These are phyloP conservation scores for Sceliomorpha sp. DNA, from an alignment of 2,888 invertebrate genomes.

Conservation along the genomic window DNA sequence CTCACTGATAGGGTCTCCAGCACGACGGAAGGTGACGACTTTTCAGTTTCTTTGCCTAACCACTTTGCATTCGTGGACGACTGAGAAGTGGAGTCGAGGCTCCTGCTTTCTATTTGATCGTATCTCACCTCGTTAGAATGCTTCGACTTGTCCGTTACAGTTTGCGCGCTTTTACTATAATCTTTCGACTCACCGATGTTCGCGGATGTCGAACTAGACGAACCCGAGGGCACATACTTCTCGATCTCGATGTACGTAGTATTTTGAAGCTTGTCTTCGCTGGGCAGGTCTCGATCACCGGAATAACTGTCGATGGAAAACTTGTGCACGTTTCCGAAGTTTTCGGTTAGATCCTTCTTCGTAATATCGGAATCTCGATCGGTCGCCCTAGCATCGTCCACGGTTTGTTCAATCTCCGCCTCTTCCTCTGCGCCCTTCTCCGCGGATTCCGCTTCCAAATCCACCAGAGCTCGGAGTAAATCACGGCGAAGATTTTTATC, in stretches of 20 bases:
- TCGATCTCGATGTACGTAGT: constrained; percentile 71
- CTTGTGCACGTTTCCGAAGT: constrained; percentile 59
- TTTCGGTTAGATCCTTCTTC: constrained; percentile 61
- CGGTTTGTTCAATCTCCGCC: constrained; percentile 67
- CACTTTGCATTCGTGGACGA: constrained; percentile 6
- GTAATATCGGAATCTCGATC: constrained; percentile 59
- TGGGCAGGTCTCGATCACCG: constrained; percentile 68
- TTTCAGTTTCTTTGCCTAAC: constrained; percentile 58
- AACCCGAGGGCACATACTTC: constrained; percentile 60
- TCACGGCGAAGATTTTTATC: constrained; percentile 89
- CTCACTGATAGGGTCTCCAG: constrained; percentile 68
- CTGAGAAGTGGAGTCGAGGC: constrained; percentile 4
- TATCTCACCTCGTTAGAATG: constrained; percentile 60
- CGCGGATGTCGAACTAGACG: constrained; percentile 17
- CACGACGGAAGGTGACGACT: constrained; percentile 52
- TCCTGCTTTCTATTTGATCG: constrained; percentile 43
- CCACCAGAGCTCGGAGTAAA: constrained; percentile 87
- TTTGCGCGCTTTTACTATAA: constrained; percentile 65
- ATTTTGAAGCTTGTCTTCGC: constrained; percentile 76
- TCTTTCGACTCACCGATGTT: constrained; percentile 59
- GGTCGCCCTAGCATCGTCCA: constrained; percentile 78
- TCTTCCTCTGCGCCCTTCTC: constrained; percentile 75
- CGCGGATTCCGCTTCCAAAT: constrained; percentile 85
- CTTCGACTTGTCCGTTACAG: constrained; percentile 58
- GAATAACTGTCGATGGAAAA: constrained; percentile 71